Evolutionary conservation across 2,888 invertebrate species (phyloP).

Genomic region (Hypomecis punctinalis): DNA sequence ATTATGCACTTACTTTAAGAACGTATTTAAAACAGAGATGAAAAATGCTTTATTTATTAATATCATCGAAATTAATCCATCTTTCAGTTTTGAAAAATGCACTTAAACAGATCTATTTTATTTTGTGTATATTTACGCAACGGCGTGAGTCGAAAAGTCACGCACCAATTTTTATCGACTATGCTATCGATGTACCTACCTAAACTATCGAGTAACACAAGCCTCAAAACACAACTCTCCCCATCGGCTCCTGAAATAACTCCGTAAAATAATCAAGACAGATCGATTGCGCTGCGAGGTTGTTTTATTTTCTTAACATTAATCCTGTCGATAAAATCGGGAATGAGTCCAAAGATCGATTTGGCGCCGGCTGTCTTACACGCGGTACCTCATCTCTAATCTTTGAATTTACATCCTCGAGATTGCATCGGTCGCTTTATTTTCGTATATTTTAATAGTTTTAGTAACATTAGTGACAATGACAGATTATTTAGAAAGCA

Average conservation of each 20-base stretch:
- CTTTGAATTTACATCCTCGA: neutral
- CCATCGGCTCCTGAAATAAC: constrained; percentile 24
- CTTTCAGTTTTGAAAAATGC: too few relatives aligned
- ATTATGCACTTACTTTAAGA: too few relatives aligned
- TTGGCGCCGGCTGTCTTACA: constrained; percentile 16
- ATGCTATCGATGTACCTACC: constrained; percentile 18
- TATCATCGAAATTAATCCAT: too few relatives aligned
- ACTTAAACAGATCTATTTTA: too few relatives aligned
- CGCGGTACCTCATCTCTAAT: constrained; percentile 4
- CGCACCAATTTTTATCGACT: constrained; percentile 2
- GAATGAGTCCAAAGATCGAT: neutral
- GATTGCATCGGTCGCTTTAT: too few relatives aligned
- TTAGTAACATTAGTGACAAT: too few relatives aligned
- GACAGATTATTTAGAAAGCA: too few relatives aligned
- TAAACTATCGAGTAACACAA: constrained; percentile 14
- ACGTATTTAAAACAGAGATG: too few relatives aligned
- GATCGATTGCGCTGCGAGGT: constrained; percentile 33
- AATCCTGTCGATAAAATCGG: constrained; percentile 21
- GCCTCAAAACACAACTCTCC: constrained; percentile 2
- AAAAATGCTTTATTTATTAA: too few relatives aligned
- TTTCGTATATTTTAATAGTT: too few relatives aligned
- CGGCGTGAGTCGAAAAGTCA: too few relatives aligned
- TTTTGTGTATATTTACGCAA: too few relatives aligned
- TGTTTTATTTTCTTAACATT: constrained; percentile 33
- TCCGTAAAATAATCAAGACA: constrained; percentile 38